Conservation (phyloP, 1,140 invertebrate genomes). For the Hyposmocoma kahamanoa region DNA sequence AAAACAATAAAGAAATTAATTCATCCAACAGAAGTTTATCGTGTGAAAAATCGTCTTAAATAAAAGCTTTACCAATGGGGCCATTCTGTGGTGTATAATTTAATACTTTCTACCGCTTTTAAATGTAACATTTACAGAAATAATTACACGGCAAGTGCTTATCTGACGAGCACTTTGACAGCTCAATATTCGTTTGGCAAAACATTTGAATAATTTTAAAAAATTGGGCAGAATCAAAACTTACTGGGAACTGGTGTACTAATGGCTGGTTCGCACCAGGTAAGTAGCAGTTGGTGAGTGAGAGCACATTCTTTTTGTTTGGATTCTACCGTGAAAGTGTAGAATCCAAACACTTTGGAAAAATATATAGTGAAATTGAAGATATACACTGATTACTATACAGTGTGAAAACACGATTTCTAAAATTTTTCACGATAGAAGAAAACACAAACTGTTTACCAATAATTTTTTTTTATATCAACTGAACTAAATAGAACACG, state of each 20-base stretch:
- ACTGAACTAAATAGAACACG: no score
- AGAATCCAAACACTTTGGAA: no score
- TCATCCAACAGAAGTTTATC: conserved; percentile 36
- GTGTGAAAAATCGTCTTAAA: conserved; percentile 48
- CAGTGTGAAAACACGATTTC: no score
- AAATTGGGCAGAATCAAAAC: conserved; percentile 19
- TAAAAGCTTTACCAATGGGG: conserved; percentile 6
- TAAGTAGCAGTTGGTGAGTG: no score
- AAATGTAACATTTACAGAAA: conserved; percentile 37
- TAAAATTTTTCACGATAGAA: no score
- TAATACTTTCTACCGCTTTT: conserved; percentile 59
- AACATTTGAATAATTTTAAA: conserved; percentile 20
- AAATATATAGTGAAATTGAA: no score
- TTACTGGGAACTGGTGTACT: conserved; percentile 9
- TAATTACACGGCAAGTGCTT: conserved; percentile 35
- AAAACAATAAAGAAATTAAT: conserved; percentile 45
- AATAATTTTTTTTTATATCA: no score
- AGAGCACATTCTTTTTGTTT: no score
- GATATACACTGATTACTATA: no score
- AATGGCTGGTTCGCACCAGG: no score
- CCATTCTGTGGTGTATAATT: conserved; percentile 28
- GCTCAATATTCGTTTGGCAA: conserved; percentile 42
- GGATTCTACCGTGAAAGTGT: no score
- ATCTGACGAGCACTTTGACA: conserved; percentile 44
- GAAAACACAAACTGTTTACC: no score